Evolutionary conservation across 2,888 invertebrate species (phyloP), one percentile per base, ranked within the genome.

Genomic region (Trissolcus japonicus): DNA sequence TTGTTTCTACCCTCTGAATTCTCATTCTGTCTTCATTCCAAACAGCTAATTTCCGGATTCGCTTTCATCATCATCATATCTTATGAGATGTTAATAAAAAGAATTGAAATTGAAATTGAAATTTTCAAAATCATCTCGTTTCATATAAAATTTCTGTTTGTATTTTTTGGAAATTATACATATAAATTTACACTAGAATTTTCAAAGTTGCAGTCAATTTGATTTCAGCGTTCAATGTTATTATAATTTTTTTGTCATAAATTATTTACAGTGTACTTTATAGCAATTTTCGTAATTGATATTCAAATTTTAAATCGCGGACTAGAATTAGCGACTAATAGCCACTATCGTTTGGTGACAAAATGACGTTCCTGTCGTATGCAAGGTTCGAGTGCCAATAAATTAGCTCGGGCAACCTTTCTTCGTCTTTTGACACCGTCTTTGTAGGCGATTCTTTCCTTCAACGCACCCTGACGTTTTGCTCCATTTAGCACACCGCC

Each of bases 21-120:
- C 41, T 16, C 29, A 55, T 61, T 55, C 17, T 65, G 54, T 29
- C 48, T 46, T 46, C 46, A 46, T 46, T 46, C 46, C 40, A 57
- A 72, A 76, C 76, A 61, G 65, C 71, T 78, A 80, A 81, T 81
- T 78, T 80, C 80, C 80, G 81, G 77, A 67, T 50, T 69, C 66
- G 79, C 79, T 80, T 79, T 19, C n/a, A n/a, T 65, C 66, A 72
- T 67, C 79, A 79, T 79, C 80, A 79, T 2, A 11, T 35, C 35
- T 35, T 81, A n/a, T n/a, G 76, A 79, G 69, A 79, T 78, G 77
- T 80, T 69, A 61, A 66, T 4, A 6, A 25, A 4, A 25, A 25
- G 43, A 43, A 13, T 43, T 4, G 4, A 9, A 1, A 46, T 46
- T 46, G 3, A 4, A 46, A 9, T 6, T 29, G 4, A 21, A 21